A percentile compares a stretch with the other conserved stretches of the same genome.
phyloP scores from a whole-genome alignment of 2,113 vertebrate species.

The Gallinago paraguaiae region DNA sequence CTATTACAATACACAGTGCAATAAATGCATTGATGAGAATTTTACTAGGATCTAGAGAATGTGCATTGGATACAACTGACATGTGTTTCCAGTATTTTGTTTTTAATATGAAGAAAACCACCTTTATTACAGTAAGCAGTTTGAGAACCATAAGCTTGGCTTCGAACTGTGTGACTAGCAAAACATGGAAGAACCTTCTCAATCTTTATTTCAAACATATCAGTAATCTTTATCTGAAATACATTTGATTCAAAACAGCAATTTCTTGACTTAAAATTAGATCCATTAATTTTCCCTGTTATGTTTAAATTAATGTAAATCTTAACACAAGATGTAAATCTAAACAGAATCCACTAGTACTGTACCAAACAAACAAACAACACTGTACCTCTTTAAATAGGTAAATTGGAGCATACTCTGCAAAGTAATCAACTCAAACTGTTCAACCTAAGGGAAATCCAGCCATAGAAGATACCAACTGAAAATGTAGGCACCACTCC shows the following conservation, averaged over 20 bases:
- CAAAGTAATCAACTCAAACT: not conserved
- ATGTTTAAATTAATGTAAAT: not conserved
- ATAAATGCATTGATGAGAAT: not conserved
- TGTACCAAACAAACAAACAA: not conserved
- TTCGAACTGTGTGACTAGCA: not conserved
- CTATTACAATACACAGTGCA: slow-evolving; percentile 6
- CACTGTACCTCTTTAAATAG: not conserved
- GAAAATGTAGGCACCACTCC: not conserved
- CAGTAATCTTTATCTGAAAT: not conserved
- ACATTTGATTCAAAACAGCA: not conserved
- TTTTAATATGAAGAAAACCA: not conserved
- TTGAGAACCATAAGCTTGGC: not conserved
- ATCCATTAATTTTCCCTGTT: not conserved
- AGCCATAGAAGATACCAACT: not conserved
- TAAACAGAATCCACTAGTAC: not conserved
- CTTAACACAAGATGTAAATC: not conserved
- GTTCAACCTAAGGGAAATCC: not conserved
- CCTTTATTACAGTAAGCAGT: not conserved
- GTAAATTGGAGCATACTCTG: not conserved
- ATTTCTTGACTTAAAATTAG: not conserved
- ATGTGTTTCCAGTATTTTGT: not conserved
- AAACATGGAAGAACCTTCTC: not conserved
- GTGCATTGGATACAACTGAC: not conserved
- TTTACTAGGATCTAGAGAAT: not conserved
- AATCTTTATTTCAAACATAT: not conserved